Evolutionary conservation across 1,140 invertebrate genomes (phyloP).

Genomic region (Cydia amplana): DNA sequence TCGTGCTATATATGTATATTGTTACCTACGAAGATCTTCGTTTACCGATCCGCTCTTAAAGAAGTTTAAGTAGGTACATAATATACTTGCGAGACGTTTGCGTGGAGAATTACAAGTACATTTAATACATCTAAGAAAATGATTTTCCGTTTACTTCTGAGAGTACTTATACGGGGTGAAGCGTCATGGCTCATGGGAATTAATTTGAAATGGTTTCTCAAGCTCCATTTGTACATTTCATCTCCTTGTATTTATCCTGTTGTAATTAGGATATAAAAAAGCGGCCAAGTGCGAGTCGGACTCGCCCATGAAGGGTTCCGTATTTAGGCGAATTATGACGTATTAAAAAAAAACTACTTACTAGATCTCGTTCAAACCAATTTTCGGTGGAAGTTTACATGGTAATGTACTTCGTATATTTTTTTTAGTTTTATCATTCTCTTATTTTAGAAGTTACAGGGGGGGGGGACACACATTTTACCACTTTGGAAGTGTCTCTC

Average conservation of each 20-base stretch:
- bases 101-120: neutral
- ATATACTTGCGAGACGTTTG: neutral
- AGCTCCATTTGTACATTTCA: neutral
- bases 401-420: too few species aligned
- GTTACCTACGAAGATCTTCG: neutral
- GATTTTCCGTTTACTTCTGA: neutral
- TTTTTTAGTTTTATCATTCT: too few species aligned
- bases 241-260: neutral
- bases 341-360: too few species aligned
- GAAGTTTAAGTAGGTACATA: neutral
- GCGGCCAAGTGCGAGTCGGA: too few species aligned
- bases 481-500: too few species aligned
- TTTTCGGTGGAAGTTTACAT: too few species aligned
- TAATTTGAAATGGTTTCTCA: neutral
- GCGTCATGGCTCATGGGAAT: neutral
- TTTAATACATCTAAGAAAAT: neutral
- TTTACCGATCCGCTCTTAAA: slow-evolving; percentile 7
- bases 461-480: too few species aligned
- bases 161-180: slow-evolving; percentile 3
- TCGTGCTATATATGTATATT: too few species aligned
- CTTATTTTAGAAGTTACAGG: too few species aligned
- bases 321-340: too few species aligned
- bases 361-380: too few species aligned
- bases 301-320: too few species aligned
- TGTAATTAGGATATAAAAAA: neutral